Conservation (phyloP, 2,113 vertebrate species). For the Lynx canadensis region DNA sequence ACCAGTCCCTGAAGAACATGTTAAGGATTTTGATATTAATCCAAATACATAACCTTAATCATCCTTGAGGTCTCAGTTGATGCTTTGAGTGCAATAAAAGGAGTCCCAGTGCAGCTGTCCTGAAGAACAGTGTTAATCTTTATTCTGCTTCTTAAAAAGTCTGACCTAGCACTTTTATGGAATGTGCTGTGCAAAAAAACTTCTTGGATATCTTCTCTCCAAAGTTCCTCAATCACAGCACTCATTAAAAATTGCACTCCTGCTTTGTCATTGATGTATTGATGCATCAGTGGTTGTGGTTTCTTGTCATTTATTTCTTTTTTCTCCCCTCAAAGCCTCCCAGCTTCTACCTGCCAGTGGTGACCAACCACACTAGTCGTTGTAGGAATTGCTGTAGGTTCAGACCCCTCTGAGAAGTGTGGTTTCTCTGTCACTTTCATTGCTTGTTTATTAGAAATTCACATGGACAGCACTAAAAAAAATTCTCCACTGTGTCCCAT, state of each 20-base stretch:
- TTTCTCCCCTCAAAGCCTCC: not conserved
- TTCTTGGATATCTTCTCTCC: not conserved
- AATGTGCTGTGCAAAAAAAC: not conserved
- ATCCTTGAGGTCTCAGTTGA: not conserved
- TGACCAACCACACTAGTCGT: not conserved
- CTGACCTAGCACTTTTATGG: not conserved
- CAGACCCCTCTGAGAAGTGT: not conserved
- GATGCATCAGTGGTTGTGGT: not conserved
- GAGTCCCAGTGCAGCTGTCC: not conserved
- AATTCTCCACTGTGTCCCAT: not conserved
- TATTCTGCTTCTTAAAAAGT: constrained; percentile 4
- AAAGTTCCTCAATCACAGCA: not conserved
- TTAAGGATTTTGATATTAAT: not conserved
- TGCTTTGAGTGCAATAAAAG: not conserved
- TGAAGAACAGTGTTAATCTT: not conserved
- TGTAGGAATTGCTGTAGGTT: not conserved
- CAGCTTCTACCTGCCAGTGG: not conserved
- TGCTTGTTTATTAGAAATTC: not conserved
- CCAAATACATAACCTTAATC: not conserved
- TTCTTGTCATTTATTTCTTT: not conserved
- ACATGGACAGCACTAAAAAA: not conserved
- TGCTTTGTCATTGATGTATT: not conserved
- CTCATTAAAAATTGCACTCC: not conserved
- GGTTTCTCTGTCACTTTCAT: not conserved
- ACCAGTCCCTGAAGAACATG: not conserved